Conservation (phyloP, 1,140 invertebrate genomes). For the Megalopta genalis region DNA sequence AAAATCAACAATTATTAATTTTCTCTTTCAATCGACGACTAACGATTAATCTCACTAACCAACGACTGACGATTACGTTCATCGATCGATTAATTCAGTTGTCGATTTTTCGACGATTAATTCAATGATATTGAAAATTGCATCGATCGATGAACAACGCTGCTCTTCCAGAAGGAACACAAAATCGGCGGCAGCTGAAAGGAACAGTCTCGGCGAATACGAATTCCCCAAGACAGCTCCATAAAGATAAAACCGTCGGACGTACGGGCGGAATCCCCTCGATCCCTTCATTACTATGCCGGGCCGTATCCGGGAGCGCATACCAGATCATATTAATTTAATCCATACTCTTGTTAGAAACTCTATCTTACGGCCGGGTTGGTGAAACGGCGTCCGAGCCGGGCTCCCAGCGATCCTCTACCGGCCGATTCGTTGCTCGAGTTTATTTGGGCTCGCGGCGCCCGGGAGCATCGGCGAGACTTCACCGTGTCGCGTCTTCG, state of each 20-base stretch:
- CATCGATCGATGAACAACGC: background rate
- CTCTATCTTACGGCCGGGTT: slow-evolving; percentile 16
- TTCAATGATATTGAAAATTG: no score
- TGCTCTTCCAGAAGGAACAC: background rate
- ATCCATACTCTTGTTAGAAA: slow-evolving; percentile 38
- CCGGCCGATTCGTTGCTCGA: slow-evolving; percentile 19
- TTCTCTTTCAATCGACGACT: no score
- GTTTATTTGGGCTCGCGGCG: slow-evolving; percentile 20
- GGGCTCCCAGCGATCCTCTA: no score
- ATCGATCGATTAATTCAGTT: no score
- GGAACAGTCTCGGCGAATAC: background rate
- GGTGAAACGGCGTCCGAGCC: slow-evolving; percentile 6
- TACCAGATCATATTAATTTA: slow-evolving; percentile 51
- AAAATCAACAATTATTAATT: no score
- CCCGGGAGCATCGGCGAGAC: background rate
- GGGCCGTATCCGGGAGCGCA: slow-evolving; percentile 14
- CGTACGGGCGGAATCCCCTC: slow-evolving; percentile 18
- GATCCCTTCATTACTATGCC: slow-evolving; percentile 44
- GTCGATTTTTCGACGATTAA: no score
- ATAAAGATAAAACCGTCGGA: slow-evolving; percentile 29
- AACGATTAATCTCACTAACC: no score
- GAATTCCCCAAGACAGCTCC: slow-evolving; percentile 7
- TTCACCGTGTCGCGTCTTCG: background rate
- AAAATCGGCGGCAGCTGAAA: slow-evolving; percentile 6
- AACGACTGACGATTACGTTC: no score